Evolutionary conservation across 2,888 invertebrate species (phyloP), one percentile per base, ranked within the genome.

Genomic region (Nowickia ferox): DNA sequence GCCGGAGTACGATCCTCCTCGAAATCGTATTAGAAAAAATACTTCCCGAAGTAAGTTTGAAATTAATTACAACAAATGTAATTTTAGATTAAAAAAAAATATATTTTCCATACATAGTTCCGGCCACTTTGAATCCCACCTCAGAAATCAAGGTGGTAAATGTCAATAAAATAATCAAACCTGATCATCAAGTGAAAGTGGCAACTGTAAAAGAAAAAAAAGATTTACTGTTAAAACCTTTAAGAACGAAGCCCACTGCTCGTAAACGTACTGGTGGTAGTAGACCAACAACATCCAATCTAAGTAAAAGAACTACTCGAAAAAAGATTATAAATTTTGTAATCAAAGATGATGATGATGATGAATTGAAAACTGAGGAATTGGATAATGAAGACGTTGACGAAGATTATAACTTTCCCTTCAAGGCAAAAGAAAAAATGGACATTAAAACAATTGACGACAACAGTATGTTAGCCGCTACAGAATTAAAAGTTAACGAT

Each of bases 131-230:
- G 11, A 89, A 89, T 88, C 88, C 89, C 9, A 88, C 89, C n/a
- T 90, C 90, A 1, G 90, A 90, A 81, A 90, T 90, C 30, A 90
- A 88, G 72, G 89, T 90, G 13, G 88, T 89, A 55, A 88, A 87
- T 81, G 80, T 88, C 3, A 89, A 89, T 79, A 89, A 88, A 65
- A 87, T 90, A 15, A 88, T 90, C 2, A 89, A 89, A 61, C 89
- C 89, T 1, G 86, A 83, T 8, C 88, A 89, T 66, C 86, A 88
- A 48, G 86, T 84, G 9, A 86, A 87, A 71, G 74, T 63, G 13
- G 74, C 78, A 9, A 74, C 51, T 8, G 0, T 74, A 30, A 89
- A 87, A 59, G 87, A 85, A 30, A 89, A 87, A 59, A 88, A 85
- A 38, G 86, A 87, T 53, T 40, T 77, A 0, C 74, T 65, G 0